These are phyloP conservation scores for Petrophora chlorosata DNA, from an alignment of 2,888 invertebrate species.

Conservation along the genomic window DNA sequence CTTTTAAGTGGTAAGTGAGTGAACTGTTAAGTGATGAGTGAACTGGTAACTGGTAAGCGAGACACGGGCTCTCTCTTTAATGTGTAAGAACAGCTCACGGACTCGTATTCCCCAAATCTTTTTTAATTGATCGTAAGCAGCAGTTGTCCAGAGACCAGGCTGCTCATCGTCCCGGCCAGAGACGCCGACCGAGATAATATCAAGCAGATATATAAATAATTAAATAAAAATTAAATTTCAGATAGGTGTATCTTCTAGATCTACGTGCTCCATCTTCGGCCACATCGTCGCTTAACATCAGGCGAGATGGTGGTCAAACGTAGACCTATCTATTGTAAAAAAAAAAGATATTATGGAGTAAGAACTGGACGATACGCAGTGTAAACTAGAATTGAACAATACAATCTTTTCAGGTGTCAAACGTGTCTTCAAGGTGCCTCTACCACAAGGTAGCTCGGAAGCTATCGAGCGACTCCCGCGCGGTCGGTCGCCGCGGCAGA, in stretches of 20 bases:
- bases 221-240: too few relatives aligned
- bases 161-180: conserved; percentile 72
- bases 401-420: conserved; percentile 66
- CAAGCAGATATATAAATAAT: too few relatives aligned
- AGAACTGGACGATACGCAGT: conserved; percentile 71
- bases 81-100: conserved; percentile 69
- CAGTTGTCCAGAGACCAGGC: conserved; percentile 69
- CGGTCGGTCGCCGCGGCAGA: conserved; percentile 48
- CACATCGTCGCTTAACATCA: too few relatives aligned
- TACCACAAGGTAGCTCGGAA: conserved; percentile 66
- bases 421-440: conserved; percentile 71
- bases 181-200: conserved; percentile 75
- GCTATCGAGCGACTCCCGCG: conserved; percentile 62
- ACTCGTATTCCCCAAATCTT: conserved; percentile 71
- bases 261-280: too few relatives aligned
- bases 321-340: too few relatives aligned
- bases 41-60: too few relatives aligned
- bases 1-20: too few relatives aligned
- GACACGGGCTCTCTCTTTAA: too few relatives aligned
- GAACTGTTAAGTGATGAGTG: too few relatives aligned
- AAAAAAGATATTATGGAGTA: conserved; percentile 78
- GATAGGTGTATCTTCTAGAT: too few relatives aligned
- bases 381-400: too few relatives aligned
- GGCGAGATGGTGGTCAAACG: too few relatives aligned
- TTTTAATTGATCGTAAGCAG: conserved; percentile 60